Base-by-base conservation (phyloP, 2,113 vertebrate genomes). In the Nothobranchius furzeri region DNA sequence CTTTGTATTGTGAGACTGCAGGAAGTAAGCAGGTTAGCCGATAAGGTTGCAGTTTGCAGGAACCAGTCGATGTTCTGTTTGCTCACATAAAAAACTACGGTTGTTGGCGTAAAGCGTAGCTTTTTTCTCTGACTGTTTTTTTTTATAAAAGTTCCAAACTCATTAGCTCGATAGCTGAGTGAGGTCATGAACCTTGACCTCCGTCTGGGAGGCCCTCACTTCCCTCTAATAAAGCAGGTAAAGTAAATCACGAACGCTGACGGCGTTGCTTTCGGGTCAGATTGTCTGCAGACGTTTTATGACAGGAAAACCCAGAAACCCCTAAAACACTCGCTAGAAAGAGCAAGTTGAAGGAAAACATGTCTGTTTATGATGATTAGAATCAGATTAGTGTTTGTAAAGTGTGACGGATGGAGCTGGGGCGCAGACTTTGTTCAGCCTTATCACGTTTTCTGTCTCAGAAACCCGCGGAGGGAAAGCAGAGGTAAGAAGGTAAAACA, bases 161-260 rank as follows among this genome's bases (percentile, higher is more conserved):
- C 71, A 90, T 82, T 81, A 85, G 81, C 75, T 87, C 64, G 12
- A 86, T 89, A 85, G 72, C 79, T 50, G 54, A 73, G 69, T 7
- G 20, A 76, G 83, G 83, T 89, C 76, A 83, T 65, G 61, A 78
- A 82, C 73, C 70, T 15, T 83, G 87, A 87, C 85, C 90, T 82
- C 75, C 73, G 47, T 79, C 72, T 84, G 66, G 85, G 77, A 81
- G 85, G 64, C 76, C 69, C 76, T 79, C 75, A 58, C 70, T 70
- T 85, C 76, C 82, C 70, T 45, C 43, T 73, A 79, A 83, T 87
- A 86, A 83, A 83, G 82, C 64, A 71, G 78, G 60, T 64, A 84
- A 76, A 87, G 79, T 88, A 88, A 91, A 92, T 91, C 86, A 82
- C 63, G 68, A 75, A 66, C 69, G 73, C 77, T 88, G 85, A 88